Conservation (phyloP, 2,888 invertebrate genomes). For the Fabriciana adippe region DNA sequence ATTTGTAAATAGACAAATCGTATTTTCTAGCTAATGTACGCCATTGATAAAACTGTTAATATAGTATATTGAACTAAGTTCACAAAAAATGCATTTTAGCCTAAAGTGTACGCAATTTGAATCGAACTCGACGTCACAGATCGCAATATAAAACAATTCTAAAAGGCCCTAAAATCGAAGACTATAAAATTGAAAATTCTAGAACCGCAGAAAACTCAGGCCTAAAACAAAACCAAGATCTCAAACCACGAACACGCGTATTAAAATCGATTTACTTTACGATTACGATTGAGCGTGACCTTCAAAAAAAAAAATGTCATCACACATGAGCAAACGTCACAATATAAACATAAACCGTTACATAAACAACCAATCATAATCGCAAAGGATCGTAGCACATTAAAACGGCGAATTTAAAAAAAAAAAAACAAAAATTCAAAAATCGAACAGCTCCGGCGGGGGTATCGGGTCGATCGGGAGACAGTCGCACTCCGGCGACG, state of each 20-base stretch:
- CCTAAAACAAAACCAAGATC: constrained; percentile 9
- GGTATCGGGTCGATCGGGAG: constrained; percentile 68
- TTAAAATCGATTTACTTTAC: neutral
- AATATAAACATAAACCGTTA: neutral
- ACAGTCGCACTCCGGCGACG: constrained; percentile 53
- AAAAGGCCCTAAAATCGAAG: no score
- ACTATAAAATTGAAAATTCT: neutral
- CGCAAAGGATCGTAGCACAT: neutral
- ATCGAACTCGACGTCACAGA: neutral
- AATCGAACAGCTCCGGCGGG: constrained; percentile 74
- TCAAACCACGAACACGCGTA: constrained; percentile 17
- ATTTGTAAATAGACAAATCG: constrained; percentile 21
- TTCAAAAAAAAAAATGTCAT: no score
- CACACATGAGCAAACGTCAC: no score
- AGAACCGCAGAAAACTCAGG: constrained; percentile 8
- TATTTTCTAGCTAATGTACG: constrained; percentile 11
- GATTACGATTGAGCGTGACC: constrained; percentile 8
- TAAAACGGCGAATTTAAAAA: neutral
- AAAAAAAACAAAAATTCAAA: constrained; percentile 45
- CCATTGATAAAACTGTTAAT: neutral
- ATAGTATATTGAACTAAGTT: constrained; percentile 6
- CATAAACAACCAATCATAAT: neutral
- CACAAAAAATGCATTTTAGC: constrained; percentile 1
- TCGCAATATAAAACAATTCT: no score
- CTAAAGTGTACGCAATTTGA: constrained; percentile 16